phyloP scores from a whole-genome alignment of 1,140 invertebrate species.

The Drosophila quadrilineata region DNA sequence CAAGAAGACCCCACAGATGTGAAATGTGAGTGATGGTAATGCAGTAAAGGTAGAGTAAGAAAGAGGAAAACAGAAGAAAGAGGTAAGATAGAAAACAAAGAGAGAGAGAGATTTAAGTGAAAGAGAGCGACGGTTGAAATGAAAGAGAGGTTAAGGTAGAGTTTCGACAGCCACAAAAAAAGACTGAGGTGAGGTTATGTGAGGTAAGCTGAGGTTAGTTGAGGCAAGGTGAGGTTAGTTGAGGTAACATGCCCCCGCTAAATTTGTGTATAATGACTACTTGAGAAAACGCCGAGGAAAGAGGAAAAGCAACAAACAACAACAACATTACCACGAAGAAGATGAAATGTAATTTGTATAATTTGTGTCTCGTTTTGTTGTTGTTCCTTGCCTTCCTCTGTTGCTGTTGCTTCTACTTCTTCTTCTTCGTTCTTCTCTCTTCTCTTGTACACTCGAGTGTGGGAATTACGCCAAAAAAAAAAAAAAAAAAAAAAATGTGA shows the following conservation, averaged over 20 bases:
- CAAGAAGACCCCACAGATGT: too few relatives aligned
- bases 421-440: too few relatives aligned
- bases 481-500: constrained; percentile 61
- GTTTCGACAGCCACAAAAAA: too few relatives aligned
- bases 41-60: too few relatives aligned
- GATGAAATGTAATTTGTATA: constrained; percentile 78
- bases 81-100: background rate
- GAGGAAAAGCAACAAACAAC: constrained; percentile 39
- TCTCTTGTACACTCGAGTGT: constrained; percentile 42
- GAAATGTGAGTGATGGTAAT: too few relatives aligned
- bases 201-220: constrained; percentile 45
- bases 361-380: constrained; percentile 58
- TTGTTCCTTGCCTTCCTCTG: too few relatives aligned
- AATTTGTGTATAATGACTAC: constrained; percentile 77
- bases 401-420: too few relatives aligned
- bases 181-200: too few relatives aligned
- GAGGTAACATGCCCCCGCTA: constrained; percentile 55
- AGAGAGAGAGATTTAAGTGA: background rate
- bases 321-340: constrained; percentile 41
- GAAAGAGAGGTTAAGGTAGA: too few relatives aligned
- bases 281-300: constrained; percentile 54
- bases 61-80: background rate
- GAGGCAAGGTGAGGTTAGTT: constrained; percentile 47
- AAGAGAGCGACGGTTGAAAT: background rate
- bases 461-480: constrained; percentile 73